Evolutionary conservation across 2,888 invertebrate genomes (phyloP), one percentile per base, ranked within the genome.

Genomic region (Ypsolopha scabrella): DNA sequence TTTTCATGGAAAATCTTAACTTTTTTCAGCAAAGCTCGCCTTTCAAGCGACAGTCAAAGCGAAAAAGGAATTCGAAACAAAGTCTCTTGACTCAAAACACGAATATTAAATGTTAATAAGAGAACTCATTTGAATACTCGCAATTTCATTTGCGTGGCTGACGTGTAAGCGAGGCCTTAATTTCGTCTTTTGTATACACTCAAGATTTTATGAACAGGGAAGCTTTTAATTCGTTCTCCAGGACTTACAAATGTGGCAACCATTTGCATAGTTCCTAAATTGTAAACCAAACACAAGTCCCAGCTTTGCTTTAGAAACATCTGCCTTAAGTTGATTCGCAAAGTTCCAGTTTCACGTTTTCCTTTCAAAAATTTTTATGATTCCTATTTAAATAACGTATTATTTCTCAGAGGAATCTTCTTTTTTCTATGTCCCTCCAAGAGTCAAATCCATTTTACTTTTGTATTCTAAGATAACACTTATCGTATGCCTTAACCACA

Each of bases 251-350:
- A 72, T 67, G 67, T 70, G 67, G 68, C 65, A 62, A 65, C 67
- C 69, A 75, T 78, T 77, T 75, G 72, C 76, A 78, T 76, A 72
- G 24, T 24, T 24, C 24, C 67, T 72, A 76, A 77, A 76, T 77
- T 77, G 68, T 68, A 72, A 75, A 70, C 65, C 70, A 75, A 77
- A 78, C 72, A 72, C 49, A 64, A 68, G 64, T 62, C 62, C 52
- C 58, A 57, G 58, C 58, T 64, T 58, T 56, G 55, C 51, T 59
- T 49, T 46, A 35, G 64, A 60, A 66, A 65, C 70, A 70, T 74
- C 70, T 69, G 72, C 61, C 61, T 69, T 64, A 62, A 24, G 24
- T 24, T 24, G 24, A 24, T 24, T 24, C 24, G 24, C 24, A 24
- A 24, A 24, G 24, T 24, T 24, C 24, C 24, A 24, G 24, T 24